A percentile compares a stretch with the other conserved stretches of the same genome.
These are phyloP conservation scores for Leucozona laternaria DNA, from an alignment of 2,888 invertebrate genomes.

Conservation along the genomic window DNA sequence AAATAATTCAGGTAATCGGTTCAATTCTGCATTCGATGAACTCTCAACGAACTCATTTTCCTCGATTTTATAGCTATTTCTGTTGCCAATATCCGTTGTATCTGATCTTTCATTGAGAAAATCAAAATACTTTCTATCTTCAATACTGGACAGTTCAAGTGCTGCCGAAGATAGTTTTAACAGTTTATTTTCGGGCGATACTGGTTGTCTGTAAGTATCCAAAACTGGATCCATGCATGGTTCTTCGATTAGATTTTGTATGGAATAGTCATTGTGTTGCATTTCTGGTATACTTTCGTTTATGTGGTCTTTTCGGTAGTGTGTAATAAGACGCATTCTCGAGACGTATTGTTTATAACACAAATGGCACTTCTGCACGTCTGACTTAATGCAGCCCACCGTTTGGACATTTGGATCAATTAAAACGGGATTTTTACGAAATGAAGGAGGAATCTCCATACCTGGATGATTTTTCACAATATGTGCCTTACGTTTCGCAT, in stretches of 20 bases:
- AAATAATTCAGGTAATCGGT: conserved; percentile 77
- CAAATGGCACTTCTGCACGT: conserved; percentile 89
- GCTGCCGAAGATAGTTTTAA: conserved; percentile 78
- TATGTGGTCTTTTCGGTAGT: conserved; percentile 87
- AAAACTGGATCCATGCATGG: conserved; percentile 58
- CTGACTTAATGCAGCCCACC: conserved; percentile 89
- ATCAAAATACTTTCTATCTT: conserved; percentile 77
- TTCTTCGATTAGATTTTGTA: conserved; percentile 41
- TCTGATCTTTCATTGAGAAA: conserved; percentile 76
- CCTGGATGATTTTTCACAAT: conserved; percentile 94
- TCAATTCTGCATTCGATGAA: conserved; percentile 76
- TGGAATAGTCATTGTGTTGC: neutral
- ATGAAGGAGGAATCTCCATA: conserved; percentile 83
- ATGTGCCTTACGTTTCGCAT: conserved; percentile 92
- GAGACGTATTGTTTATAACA: conserved; percentile 95
- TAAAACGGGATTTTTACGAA: conserved; percentile 84
- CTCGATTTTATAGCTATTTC: conserved; percentile 53
- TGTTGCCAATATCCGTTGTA: conserved; percentile 48
- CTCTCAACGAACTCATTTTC: conserved; percentile 69
- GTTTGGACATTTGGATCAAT: conserved; percentile 88
- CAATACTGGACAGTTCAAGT: conserved; percentile 77
- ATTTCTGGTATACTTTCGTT: conserved; percentile 76
- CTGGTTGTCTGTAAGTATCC: conserved; percentile 71
- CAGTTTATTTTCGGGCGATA: conserved; percentile 78
- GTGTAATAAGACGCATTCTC: conserved; percentile 89